Evolutionary conservation across 2,113 vertebrate genomes (phyloP).

Genomic region (Corynorhinus townsendii): DNA sequence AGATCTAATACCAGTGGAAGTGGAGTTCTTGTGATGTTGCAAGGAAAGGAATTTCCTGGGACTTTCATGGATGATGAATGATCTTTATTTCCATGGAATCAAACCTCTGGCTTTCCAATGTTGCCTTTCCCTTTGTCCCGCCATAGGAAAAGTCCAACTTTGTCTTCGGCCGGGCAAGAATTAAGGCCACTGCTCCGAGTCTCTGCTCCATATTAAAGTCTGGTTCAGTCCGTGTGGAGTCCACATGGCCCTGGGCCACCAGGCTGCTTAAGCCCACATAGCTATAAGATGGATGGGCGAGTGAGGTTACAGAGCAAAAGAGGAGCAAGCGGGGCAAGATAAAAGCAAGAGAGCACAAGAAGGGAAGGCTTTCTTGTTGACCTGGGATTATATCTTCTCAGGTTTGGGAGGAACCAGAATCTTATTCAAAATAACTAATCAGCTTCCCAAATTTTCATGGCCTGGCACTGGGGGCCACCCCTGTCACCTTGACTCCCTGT

Average conservation of each 20-base stretch:
- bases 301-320: neutral
- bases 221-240: neutral
- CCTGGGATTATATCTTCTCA: neutral
- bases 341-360: neutral
- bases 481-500: neutral
- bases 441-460: neutral
- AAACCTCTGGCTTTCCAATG: neutral
- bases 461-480: neutral
- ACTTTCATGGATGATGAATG: neutral
- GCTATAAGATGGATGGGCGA: neutral
- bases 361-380: neutral
- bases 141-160: neutral
- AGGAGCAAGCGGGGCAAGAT: neutral
- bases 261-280: neutral
- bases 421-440: neutral
- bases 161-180: neutral
- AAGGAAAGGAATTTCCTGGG: neutral
- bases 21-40: neutral
- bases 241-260: neutral
- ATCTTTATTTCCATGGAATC: neutral
- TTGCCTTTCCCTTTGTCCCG: neutral
- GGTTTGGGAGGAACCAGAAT: neutral
- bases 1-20: neutral
- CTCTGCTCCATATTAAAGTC: neutral
- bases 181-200: neutral